Evolutionary conservation across 2,888 invertebrate genomes (phyloP).

Genomic region (Mycalesis mineus): DNA sequence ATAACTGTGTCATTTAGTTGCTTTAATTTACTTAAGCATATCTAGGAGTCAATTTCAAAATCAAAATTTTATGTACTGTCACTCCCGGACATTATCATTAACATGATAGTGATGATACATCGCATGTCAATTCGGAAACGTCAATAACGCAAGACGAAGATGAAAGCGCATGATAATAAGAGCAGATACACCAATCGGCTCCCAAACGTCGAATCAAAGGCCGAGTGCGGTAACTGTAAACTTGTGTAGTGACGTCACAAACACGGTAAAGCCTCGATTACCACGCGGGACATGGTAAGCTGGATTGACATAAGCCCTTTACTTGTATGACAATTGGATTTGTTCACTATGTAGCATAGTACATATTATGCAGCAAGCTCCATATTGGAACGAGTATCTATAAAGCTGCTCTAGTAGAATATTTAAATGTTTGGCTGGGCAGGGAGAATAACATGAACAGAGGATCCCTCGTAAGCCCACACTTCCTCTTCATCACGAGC

Average conservation of each 20-base stretch:
- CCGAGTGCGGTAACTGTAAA: neutral
- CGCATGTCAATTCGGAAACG: neutral
- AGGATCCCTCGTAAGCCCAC: no score
- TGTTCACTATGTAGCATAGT: neutral
- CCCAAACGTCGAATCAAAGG: neutral
- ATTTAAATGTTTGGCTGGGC: no score
- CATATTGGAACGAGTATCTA: no score
- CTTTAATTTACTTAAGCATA: no score
- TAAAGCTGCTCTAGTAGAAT: no score
- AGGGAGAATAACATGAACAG: no score
- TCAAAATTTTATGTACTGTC: no score
- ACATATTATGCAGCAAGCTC: neutral
- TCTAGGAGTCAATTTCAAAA: no score
- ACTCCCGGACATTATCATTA: no score
- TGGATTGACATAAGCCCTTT: neutral
- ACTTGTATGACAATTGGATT: neutral
- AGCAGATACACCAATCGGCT: neutral
- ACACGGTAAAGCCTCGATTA: slow-evolving; percentile 5
- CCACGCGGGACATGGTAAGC: neutral
- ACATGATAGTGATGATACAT: no score
- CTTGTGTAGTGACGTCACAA: slow-evolving; percentile 1
- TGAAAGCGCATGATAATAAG: neutral
- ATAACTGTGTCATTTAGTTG: no score
- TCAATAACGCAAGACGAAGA: neutral
- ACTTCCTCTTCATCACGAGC: no score